These are phyloP conservation scores for Sus cebifrons DNA, from an alignment of 2,797 vertebrate species.

Conservation along the genomic window DNA sequence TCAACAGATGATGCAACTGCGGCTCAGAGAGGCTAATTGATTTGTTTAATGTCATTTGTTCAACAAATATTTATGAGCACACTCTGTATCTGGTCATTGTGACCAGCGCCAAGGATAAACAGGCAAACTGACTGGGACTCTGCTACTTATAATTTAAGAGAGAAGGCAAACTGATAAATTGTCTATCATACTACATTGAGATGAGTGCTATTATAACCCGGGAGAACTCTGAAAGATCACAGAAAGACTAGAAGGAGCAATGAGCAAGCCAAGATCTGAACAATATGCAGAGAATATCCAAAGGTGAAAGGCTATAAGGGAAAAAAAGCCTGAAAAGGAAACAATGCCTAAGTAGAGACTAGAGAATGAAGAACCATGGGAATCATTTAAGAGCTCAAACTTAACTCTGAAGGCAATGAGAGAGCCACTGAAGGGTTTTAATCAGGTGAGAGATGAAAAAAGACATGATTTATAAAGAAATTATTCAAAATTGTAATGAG, in stretches of 20 bases:
- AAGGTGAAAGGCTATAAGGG: neutral
- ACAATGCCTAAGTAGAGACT: neutral
- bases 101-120: neutral
- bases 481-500: neutral
- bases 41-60: slow-evolving; percentile 1
- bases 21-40: neutral
- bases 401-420: neutral
- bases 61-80: neutral
- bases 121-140: neutral
- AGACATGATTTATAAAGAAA: slow-evolving; percentile 33
- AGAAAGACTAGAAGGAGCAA: neutral
- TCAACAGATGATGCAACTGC: neutral
- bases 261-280: neutral
- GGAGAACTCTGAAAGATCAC: neutral
- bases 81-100: neutral
- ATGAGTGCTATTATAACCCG: neutral
- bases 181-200: neutral
- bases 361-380: neutral
- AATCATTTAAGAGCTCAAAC: neutral
- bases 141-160: neutral
- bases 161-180: neutral
- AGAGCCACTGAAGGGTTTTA: neutral
- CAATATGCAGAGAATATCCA: neutral
- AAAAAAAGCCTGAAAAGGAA: neutral
- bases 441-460: neutral